A percentile compares a stretch with the other conserved stretches of the same genome.
Conservation (phyloP, 2,888 invertebrate genomes). For the Sinopyrophorus schimmeli region DNA sequence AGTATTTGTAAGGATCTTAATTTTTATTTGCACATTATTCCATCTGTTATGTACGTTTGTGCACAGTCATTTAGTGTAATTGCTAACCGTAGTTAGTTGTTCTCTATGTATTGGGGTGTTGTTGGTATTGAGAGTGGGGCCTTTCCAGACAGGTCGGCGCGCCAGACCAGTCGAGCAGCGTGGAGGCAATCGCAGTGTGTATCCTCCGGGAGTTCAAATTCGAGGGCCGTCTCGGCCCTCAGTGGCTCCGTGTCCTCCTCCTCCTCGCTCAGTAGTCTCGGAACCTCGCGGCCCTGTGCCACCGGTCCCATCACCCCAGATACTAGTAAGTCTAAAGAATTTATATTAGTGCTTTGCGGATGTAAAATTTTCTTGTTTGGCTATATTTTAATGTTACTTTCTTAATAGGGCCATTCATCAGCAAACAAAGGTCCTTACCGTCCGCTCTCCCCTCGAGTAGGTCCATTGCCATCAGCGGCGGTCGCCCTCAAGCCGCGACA, state of each 20-base stretch:
- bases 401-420: conserved; percentile 67
- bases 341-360: no score
- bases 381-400: not conserved
- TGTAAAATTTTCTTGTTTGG: not conserved
- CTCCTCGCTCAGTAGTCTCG: conserved; percentile 68
- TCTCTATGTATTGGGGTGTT: conserved; percentile 51
- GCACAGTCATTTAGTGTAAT: no score
- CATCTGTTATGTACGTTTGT: conserved; percentile 14
- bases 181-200: conserved; percentile 85
- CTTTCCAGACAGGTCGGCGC: conserved; percentile 86
- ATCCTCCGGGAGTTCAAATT: conserved; percentile 66
- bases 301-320: conserved; percentile 71
- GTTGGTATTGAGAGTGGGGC: conserved; percentile 57
- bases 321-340: conserved; percentile 65
- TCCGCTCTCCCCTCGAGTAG: conserved; percentile 70
- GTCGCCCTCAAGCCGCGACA: conserved; percentile 53
- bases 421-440: conserved; percentile 73
- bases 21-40: conserved; percentile 18
- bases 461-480: conserved; percentile 57
- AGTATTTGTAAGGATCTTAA: conserved; percentile 13
- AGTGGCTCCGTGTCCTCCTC: conserved; percentile 74
- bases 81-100: conserved; percentile 17
- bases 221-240: conserved; percentile 77
- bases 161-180: conserved; percentile 84
- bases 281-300: conserved; percentile 63